Percentiles rank a stretch among this genome's conserved stretches.
Conservation (phyloP, 2,888 invertebrate species). For the Ophonus ardosiacus region DNA sequence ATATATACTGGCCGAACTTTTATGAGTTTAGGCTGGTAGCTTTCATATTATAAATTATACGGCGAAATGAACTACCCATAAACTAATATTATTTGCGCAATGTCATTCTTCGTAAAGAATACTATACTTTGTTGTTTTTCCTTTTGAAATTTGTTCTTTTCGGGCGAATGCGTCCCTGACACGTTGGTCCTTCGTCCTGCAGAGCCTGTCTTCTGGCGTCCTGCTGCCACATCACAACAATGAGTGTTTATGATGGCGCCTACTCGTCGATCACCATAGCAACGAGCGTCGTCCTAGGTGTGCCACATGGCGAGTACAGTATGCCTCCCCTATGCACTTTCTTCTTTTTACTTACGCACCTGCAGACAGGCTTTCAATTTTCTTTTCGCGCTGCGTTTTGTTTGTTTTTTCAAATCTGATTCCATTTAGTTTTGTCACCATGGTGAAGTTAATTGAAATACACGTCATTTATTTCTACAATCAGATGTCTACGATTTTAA, state of each 20-base stretch:
- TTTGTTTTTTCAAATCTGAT: slow-evolving; percentile 30
- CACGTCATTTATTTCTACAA: slow-evolving; percentile 22
- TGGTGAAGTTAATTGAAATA: slow-evolving; percentile 28
- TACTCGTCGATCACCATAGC: slow-evolving; percentile 76
- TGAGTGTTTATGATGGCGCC: slow-evolving; percentile 77
- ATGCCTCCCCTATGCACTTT: not conserved
- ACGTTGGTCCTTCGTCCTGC: slow-evolving; percentile 59
- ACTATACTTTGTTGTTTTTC: not conserved
- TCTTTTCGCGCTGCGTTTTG: slow-evolving; percentile 20
- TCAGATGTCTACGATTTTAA: slow-evolving; percentile 14
- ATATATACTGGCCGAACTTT: too few relatives aligned
- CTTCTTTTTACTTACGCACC: slow-evolving; percentile 29
- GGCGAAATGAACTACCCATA: too few relatives aligned
- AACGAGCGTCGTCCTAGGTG: slow-evolving; percentile 74
- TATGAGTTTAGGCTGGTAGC: too few relatives aligned
- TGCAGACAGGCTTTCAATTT: slow-evolving; percentile 26
- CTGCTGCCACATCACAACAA: slow-evolving; percentile 75
- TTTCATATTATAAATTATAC: too few relatives aligned
- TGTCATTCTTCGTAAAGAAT: too few relatives aligned
- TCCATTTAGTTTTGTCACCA: not conserved
- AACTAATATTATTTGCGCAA: too few relatives aligned
- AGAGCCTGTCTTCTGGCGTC: slow-evolving; percentile 67
- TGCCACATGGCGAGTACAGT: slow-evolving; percentile 66
- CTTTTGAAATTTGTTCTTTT: not conserved
- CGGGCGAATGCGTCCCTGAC: slow-evolving; percentile 43